phyloP scores from a whole-genome alignment of 37 sponge, comb jelly and placozoan species.

The Chondrilla cf. caribensis region DNA sequence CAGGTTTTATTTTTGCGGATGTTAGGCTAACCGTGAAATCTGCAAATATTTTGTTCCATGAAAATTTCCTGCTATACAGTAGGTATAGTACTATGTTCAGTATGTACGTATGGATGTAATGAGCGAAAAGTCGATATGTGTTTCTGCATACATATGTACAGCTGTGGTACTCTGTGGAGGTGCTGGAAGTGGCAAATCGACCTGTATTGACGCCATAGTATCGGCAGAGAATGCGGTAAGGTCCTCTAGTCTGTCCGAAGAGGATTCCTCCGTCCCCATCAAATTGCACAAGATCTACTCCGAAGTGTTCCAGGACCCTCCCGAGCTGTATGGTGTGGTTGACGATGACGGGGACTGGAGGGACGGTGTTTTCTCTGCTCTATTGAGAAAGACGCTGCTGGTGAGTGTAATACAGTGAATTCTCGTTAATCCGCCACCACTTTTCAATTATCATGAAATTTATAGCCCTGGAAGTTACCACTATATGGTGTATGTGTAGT shows the following conservation, averaged over 20 bases:
- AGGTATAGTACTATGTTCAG: neutral
- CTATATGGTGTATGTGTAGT: too few relatives aligned
- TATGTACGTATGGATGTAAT: too few relatives aligned
- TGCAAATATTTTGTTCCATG: too few relatives aligned
- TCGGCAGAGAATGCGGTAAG: conserved; percentile 42
- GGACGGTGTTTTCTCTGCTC: conserved; percentile 75
- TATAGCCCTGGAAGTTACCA: too few relatives aligned
- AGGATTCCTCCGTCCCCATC: neutral
- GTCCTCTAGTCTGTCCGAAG: neutral
- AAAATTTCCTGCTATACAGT: too few relatives aligned
- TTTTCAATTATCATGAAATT: too few relatives aligned
- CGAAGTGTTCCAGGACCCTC: conserved; percentile 28
- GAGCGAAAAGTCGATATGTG: neutral
- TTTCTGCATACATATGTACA: neutral
- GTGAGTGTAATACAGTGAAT: too few relatives aligned
- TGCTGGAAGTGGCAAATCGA: conserved; percentile 68
- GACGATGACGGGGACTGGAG: conserved; percentile 59
- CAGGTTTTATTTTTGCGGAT: too few relatives aligned
- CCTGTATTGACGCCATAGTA: conserved; percentile 55
- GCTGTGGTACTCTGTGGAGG: conserved; percentile 71
- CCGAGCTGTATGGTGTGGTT: conserved; percentile 56
- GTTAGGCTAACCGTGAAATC: too few relatives aligned
- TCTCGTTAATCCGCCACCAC: too few relatives aligned
- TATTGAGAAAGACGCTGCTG: conserved; percentile 74
- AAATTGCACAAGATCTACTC: conserved; percentile 59